phyloP scores from a whole-genome alignment of 2,888 invertebrate genomes.

The Anthrax anthrax region DNA sequence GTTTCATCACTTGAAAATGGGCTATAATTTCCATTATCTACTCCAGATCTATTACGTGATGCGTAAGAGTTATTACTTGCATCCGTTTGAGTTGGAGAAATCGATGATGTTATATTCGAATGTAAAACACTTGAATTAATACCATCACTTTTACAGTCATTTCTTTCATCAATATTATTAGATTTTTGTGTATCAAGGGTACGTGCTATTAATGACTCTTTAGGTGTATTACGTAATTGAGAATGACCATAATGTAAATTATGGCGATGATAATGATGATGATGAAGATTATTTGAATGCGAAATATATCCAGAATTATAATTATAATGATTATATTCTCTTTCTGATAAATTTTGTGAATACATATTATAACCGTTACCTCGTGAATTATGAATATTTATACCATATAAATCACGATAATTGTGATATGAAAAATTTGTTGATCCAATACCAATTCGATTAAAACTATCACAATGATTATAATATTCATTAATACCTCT shows the following conservation, averaged over 20 bases:
- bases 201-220: slow-evolving; percentile 4
- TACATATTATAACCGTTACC: slow-evolving; percentile 2
- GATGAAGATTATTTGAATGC: neutral
- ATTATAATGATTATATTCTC: neutral
- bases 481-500: slow-evolving; percentile 4
- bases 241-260: neutral
- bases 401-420: slow-evolving; percentile 1
- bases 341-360: neutral
- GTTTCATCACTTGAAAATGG: neutral
- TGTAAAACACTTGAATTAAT: slow-evolving; percentile 4
- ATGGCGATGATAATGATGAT: slow-evolving; percentile 1
- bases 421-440: neutral
- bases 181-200: neutral
- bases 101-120: neutral
- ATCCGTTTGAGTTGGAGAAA: neutral
- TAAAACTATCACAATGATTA: neutral
- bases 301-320: neutral
- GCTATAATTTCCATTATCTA: neutral
- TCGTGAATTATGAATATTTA: neutral
- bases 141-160: neutral
- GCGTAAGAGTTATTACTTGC: too few species aligned
- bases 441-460: neutral
- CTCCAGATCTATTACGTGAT: neutral
- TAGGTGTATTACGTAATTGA: neutral
- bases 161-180: neutral